These are phyloP conservation scores for Tursiops truncatus DNA, from an alignment of 2,113 vertebrate species.

Conservation along the genomic window DNA sequence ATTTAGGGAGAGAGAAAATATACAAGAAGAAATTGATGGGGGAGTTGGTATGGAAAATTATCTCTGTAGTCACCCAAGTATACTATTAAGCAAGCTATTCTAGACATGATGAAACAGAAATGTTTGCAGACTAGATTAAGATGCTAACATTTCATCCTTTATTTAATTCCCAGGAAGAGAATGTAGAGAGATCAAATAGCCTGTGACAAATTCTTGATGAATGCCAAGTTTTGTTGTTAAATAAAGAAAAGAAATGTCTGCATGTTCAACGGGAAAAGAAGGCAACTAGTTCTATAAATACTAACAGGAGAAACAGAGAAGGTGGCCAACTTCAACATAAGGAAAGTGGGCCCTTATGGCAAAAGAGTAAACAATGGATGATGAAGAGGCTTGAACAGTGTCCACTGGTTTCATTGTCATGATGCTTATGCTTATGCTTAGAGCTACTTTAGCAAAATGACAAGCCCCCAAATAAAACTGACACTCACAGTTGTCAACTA, in stretches of 20 bases:
- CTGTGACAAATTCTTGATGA: not conserved
- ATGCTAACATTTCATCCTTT: not conserved
- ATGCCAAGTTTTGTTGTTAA: not conserved
- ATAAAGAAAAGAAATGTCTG: not conserved
- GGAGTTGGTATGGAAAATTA: not conserved
- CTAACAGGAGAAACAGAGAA: not conserved
- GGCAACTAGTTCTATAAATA: not conserved
- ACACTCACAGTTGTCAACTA: not conserved
- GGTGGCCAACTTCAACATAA: not conserved
- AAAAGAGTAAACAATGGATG: not conserved
- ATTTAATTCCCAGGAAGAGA: not conserved
- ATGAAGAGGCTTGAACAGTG: not conserved
- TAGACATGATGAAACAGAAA: not conserved
- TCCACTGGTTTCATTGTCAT: not conserved
- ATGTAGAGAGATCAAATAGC: not conserved
- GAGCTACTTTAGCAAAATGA: not conserved
- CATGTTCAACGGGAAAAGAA: not conserved
- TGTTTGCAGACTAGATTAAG: not conserved
- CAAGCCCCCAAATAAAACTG: not conserved
- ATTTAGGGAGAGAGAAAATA: not conserved
- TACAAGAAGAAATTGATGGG: not conserved
- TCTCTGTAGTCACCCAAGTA: not conserved
- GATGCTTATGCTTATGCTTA: not conserved
- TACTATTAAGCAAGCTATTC: not conserved
- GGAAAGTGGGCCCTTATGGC: not conserved